phyloP scores from a whole-genome alignment of 2,113 vertebrate genomes.

The Pipra filicauda region DNA sequence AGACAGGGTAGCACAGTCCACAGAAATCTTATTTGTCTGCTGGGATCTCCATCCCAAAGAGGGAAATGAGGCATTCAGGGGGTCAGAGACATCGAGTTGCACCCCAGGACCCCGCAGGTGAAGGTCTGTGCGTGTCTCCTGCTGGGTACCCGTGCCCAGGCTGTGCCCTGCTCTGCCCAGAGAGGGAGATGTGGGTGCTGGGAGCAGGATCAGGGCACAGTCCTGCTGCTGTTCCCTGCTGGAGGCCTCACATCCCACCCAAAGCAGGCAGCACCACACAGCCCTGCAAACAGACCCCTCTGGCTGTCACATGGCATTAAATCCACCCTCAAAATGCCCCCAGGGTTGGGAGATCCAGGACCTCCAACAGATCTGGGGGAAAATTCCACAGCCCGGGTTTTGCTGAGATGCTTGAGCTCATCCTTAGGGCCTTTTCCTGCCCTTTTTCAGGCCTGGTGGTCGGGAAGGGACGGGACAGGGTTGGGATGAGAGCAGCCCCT shows the following conservation, averaged over 20 bases:
- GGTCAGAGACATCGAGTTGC: rapidly evolving
- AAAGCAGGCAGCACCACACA: neutral
- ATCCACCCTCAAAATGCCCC: rapidly evolving
- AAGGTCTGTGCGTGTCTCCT: neutral
- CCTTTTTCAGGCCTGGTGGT: rapidly evolving
- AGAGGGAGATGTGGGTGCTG: rapidly evolving
- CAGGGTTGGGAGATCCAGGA: neutral
- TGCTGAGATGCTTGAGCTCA: neutral
- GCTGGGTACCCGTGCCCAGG: neutral
- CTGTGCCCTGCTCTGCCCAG: neutral
- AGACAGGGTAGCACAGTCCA: neutral
- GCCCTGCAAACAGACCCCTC: rapidly evolving
- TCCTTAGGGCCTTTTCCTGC: neutral
- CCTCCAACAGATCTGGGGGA: neutral
- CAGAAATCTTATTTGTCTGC: neutral
- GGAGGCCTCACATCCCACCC: no score
- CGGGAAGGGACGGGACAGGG: neutral
- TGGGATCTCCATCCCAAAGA: neutral
- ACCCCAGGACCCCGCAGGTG: neutral
- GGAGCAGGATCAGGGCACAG: rapidly evolving
- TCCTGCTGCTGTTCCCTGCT: no score
- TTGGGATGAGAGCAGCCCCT: neutral
- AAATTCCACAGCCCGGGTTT: neutral
- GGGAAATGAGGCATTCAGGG: neutral
- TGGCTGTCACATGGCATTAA: rapidly evolving